Evolutionary conservation across 2,888 invertebrate genomes (phyloP).

Genomic region (Oithona nana): DNA sequence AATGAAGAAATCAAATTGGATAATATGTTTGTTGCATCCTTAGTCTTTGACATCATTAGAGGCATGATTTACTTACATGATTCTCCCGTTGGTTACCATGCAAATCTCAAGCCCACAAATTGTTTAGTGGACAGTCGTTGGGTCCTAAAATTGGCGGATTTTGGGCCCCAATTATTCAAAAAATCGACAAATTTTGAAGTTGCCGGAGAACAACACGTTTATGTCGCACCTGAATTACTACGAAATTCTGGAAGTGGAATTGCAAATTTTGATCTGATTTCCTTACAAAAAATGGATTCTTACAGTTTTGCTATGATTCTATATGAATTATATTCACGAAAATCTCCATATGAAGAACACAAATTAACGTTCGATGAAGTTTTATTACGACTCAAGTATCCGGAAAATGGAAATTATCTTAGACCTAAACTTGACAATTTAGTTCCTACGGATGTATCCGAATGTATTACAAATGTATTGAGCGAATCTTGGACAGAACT

Average conservation of each 20-base stretch:
- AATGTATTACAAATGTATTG: constrained; percentile 25
- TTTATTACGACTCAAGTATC: not conserved
- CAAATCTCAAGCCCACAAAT: constrained; percentile 37
- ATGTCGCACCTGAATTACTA: not conserved
- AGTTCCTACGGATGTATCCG: too few relatives aligned
- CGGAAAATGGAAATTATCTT: not conserved
- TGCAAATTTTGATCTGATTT: not conserved
- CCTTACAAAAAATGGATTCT: constrained; percentile 28
- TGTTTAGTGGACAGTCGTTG: constrained; percentile 40
- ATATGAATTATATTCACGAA: constrained; percentile 31
- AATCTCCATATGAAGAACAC: constrained; percentile 26
- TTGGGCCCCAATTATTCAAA: constrained; percentile 33
- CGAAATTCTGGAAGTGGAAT: not conserved
- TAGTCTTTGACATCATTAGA: constrained; percentile 31
- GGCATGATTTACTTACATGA: constrained; percentile 37
- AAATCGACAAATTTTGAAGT: constrained; percentile 19
- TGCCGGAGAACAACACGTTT: not conserved
- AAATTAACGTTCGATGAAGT: not conserved
- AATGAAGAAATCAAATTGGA: constrained; percentile 28
- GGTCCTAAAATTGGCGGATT: constrained; percentile 38
- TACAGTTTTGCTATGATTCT: constrained; percentile 32
- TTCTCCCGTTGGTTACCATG: constrained; percentile 33
- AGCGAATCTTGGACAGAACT: constrained; percentile 33
- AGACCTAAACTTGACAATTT: not conserved
- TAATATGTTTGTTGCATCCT: constrained; percentile 32